These are phyloP conservation scores for Popillia japonica DNA, from an alignment of 1,140 invertebrate genomes.

Conservation along the genomic window DNA sequence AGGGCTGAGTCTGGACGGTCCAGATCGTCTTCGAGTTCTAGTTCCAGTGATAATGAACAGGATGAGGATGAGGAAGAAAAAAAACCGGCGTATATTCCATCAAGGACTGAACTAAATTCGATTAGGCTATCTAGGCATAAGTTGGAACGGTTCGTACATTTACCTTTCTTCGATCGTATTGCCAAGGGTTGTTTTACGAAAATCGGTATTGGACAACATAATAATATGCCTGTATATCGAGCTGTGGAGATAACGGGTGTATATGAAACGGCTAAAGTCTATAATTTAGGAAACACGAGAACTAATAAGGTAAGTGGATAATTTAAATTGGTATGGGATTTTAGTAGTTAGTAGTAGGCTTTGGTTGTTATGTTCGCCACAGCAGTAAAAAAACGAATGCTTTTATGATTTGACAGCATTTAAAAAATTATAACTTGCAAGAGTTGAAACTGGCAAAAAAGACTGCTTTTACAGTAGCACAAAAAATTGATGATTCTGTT, in stretches of 20 bases:
- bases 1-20: slow-evolving; percentile 57
- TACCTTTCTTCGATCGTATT: slow-evolving; percentile 93
- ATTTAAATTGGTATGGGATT: background rate
- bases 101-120: slow-evolving; percentile 85
- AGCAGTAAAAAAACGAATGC: too few species aligned
- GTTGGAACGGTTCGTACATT: slow-evolving; percentile 93
- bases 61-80: slow-evolving; percentile 59
- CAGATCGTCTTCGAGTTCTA: slow-evolving; percentile 60
- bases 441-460: too few species aligned
- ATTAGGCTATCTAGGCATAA: slow-evolving; percentile 91
- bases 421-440: too few species aligned
- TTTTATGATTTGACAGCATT: too few species aligned
- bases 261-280: slow-evolving; percentile 94
- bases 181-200: slow-evolving; percentile 94
- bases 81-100: slow-evolving; percentile 58
- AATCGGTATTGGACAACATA: slow-evolving; percentile 93
- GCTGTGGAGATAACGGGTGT: slow-evolving; percentile 95
- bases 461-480: too few species aligned
- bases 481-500: too few species aligned
- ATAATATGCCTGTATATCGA: slow-evolving; percentile 87
- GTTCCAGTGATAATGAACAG: slow-evolving; percentile 63
- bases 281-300: slow-evolving; percentile 86
- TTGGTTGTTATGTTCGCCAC: too few species aligned
- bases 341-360: too few species aligned
- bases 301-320: slow-evolving; percentile 83